phyloP scores from a whole-genome alignment of 1,140 invertebrate species.

The Palaemon carinicauda region DNA sequence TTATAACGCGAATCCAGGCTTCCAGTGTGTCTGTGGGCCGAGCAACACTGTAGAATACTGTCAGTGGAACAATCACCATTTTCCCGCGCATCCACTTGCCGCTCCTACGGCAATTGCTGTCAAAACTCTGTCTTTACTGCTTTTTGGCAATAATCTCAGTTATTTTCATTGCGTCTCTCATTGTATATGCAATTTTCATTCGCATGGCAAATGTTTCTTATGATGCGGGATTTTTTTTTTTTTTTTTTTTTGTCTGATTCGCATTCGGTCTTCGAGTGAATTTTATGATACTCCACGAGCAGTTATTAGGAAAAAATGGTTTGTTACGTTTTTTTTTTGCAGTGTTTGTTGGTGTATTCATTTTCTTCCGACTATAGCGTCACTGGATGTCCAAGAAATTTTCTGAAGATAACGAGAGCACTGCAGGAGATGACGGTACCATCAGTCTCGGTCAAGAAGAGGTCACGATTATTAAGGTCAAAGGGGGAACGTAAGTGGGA shows the following conservation, averaged over 20 bases:
- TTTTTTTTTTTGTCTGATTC: too few relatives aligned
- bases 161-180: not conserved
- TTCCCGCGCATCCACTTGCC: not conserved
- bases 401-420: not conserved
- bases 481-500: too few relatives aligned
- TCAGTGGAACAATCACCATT: not conserved
- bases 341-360: not conserved
- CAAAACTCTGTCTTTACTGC: not conserved
- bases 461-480: too few relatives aligned
- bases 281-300: too few relatives aligned
- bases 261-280: too few relatives aligned
- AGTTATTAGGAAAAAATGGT: not conserved
- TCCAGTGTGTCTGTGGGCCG: not conserved
- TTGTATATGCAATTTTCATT: too few relatives aligned
- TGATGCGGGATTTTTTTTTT: too few relatives aligned
- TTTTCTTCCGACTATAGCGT: not conserved
- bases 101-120: not conserved
- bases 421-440: not conserved
- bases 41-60: not conserved
- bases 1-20: not conserved
- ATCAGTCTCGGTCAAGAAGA: too few relatives aligned
- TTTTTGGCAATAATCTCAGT: not conserved
- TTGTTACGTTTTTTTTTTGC: not conserved
- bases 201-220: too few relatives aligned
- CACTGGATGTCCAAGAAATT: not conserved